A percentile compares a stretch with the other conserved stretches of the same genome.
Evolutionary conservation across 2,797 vertebrate genomes (phyloP).

Genomic region (Myripristis murdjan): DNA sequence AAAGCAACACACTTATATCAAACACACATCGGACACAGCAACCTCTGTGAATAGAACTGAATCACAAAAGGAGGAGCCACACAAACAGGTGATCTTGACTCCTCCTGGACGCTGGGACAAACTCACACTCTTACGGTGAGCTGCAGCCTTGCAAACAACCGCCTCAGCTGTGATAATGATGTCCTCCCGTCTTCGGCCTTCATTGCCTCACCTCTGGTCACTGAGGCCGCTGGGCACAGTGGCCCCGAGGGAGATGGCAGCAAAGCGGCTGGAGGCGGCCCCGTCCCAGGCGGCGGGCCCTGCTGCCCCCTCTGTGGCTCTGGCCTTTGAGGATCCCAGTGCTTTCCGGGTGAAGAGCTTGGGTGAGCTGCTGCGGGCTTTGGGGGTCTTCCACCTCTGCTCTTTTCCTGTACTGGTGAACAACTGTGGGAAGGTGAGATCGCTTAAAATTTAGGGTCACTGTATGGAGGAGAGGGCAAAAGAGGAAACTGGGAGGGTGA

Average conservation of each 20-base stretch:
- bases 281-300: neutral
- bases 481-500: no score
- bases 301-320: slow-evolving; percentile 16
- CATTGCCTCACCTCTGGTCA: slow-evolving; percentile 46
- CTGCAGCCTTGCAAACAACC: neutral
- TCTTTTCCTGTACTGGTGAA: slow-evolving; percentile 88
- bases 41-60: neutral
- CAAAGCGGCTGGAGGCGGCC: slow-evolving; percentile 13
- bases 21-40: neutral
- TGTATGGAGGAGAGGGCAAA: neutral
- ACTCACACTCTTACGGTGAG: neutral
- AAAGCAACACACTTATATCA: neutral
- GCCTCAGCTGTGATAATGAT: slow-evolving; percentile 56
- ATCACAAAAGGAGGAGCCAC: slow-evolving; percentile 3
- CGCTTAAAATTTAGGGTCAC: neutral
- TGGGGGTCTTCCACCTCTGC: slow-evolving; percentile 88
- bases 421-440: slow-evolving; percentile 88
- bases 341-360: slow-evolving; percentile 88
- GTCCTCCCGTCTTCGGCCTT: slow-evolving; percentile 54
- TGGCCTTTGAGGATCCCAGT: slow-evolving; percentile 86
- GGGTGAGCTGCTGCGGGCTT: slow-evolving; percentile 86
- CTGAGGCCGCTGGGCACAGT: slow-evolving; percentile 56
- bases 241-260: slow-evolving; percentile 22
- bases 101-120: neutral
- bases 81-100: neutral